phyloP scores from a whole-genome alignment of 1,140 invertebrate species.

The Hydropsyche tenuis region DNA sequence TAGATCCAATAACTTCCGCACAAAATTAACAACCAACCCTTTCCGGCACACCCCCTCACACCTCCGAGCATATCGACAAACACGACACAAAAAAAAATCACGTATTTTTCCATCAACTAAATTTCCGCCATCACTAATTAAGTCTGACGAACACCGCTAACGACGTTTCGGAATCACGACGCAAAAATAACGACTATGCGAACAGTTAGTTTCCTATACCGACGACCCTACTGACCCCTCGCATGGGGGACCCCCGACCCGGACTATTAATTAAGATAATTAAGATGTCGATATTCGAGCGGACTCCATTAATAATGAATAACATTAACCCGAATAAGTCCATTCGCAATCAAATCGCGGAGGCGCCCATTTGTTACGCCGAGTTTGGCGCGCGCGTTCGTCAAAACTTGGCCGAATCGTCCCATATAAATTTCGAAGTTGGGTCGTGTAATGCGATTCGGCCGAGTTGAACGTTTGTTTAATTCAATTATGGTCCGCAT shows the following conservation, averaged over 20 bases:
- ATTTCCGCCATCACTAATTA: too few relatives aligned
- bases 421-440: background rate
- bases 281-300: conserved; percentile 36
- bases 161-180: too few relatives aligned
- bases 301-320: conserved; percentile 39
- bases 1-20: too few relatives aligned
- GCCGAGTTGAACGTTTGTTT: background rate
- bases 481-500: too few relatives aligned
- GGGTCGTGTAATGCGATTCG: background rate
- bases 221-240: background rate
- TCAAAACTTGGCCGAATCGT: conserved; percentile 5
- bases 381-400: conserved; percentile 1
- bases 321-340: conserved; percentile 31
- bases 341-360: background rate
- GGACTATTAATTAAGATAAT: conserved; percentile 34
- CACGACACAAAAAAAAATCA: too few relatives aligned
- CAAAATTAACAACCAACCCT: too few relatives aligned
- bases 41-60: too few relatives aligned
- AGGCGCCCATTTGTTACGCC: background rate
- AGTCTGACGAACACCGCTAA: too few relatives aligned
- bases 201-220: background rate
- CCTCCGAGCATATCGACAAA: too few relatives aligned
- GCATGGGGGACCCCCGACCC: background rate
- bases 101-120: too few relatives aligned
- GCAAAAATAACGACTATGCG: too few relatives aligned